Percentiles rank a stretch among this genome's conserved stretches.
Conservation (phyloP, 1,140 invertebrate genomes). For the Harlomillsia oculata region DNA sequence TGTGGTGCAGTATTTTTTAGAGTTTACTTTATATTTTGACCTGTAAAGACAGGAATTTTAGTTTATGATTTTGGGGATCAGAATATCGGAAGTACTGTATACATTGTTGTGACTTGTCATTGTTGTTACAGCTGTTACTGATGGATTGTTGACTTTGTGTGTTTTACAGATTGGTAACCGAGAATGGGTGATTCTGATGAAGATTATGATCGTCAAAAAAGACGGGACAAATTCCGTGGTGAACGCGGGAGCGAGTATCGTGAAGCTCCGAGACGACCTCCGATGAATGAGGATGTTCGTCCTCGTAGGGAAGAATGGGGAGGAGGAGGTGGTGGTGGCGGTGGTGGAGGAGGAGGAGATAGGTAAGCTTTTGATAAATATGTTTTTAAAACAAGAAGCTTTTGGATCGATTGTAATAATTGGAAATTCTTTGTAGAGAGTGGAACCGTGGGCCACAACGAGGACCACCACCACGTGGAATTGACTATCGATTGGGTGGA, state of each 20-base stretch:
- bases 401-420: background rate
- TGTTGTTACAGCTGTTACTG: background rate
- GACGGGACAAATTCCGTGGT: conserved; percentile 78
- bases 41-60: background rate
- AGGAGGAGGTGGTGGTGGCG: background rate
- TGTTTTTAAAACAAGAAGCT: background rate
- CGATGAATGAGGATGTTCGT: conserved; percentile 30
- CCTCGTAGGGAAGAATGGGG: conserved; percentile 31
- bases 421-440: background rate
- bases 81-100: too few species aligned
- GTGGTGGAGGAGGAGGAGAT: conserved; percentile 9
- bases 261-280: conserved; percentile 49
- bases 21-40: too few species aligned
- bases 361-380: background rate
- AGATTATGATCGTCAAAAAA: conserved; percentile 77
- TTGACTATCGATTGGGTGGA: conserved; percentile 33
- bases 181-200: conserved; percentile 86
- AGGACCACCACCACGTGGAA: conserved; percentile 17
- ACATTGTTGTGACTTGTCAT: too few species aligned
- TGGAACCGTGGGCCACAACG: conserved; percentile 11
- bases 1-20: too few species aligned
- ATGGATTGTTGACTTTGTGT: background rate
- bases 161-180: background rate
- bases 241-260: conserved; percentile 70
- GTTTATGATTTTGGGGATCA: background rate